Conservation (phyloP, 2,113 vertebrate species). For the Cyanoderma ruficeps region DNA sequence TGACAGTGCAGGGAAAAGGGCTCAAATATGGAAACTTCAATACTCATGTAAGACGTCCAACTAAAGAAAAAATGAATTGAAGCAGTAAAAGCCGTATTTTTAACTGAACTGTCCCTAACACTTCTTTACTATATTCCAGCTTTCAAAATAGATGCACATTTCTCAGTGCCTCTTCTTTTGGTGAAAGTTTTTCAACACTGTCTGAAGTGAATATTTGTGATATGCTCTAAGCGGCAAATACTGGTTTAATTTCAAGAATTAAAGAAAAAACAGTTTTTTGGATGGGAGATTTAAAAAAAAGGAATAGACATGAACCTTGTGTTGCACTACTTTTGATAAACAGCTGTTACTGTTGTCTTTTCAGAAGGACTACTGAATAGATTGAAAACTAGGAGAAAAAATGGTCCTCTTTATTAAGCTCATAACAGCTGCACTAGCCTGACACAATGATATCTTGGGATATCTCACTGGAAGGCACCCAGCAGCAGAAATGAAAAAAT, state of each 20-base stretch:
- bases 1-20: neutral
- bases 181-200: neutral
- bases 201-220: neutral
- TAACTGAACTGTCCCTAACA: neutral
- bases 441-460: neutral
- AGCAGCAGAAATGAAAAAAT: slow-evolving; percentile 5
- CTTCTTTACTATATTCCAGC: neutral
- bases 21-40: neutral
- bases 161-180: neutral
- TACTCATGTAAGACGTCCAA: neutral
- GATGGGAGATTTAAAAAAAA: neutral
- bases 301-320: neutral
- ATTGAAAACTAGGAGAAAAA: neutral
- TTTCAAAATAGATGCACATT: neutral
- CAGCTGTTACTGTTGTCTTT: neutral
- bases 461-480: neutral
- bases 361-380: neutral
- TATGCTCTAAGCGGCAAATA: neutral
- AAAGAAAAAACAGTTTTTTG: neutral
- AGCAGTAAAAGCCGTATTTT: neutral
- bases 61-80: neutral
- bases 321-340: neutral
- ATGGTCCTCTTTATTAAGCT: neutral
- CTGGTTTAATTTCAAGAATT: neutral
- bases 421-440: neutral